Percentiles rank a stretch among this genome's conserved stretches.
Conservation (phyloP, 2,888 invertebrate species). For the Acanthosepion esculentum region DNA sequence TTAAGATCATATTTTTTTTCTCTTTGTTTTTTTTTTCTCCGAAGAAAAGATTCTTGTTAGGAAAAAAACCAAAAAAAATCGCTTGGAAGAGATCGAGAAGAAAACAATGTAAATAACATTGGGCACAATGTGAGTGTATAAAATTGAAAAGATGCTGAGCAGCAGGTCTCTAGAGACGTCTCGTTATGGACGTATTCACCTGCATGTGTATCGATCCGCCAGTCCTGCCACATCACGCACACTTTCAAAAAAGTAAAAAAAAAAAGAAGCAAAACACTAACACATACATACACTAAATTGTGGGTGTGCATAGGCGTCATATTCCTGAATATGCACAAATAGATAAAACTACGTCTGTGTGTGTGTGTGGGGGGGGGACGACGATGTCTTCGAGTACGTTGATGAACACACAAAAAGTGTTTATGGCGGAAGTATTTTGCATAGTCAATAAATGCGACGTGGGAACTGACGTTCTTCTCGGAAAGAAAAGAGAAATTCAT, state of each 20-base stretch:
- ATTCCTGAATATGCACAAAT: neutral
- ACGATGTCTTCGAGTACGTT: neutral
- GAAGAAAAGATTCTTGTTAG: neutral
- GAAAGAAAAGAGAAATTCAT: no score
- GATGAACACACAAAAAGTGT: no score
- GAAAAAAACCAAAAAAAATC: neutral
- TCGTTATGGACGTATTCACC: neutral
- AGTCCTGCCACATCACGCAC: neutral
- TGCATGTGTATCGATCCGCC: neutral
- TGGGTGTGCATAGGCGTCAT: no score
- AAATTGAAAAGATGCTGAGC: neutral
- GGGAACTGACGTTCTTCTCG: no score
- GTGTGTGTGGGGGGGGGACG: neutral
- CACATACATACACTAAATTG: neutral
- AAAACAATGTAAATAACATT: neutral
- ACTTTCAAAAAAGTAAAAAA: neutral
- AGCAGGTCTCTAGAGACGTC: neutral
- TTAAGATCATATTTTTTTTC: neutral
- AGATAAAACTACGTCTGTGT: neutral
- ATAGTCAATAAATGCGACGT: no score
- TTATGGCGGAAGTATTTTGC: no score
- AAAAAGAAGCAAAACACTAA: neutral
- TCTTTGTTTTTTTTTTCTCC: neutral
- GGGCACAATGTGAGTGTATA: neutral
- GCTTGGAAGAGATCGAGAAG: neutral